Evolutionary conservation across 2,888 invertebrate species (phyloP), one percentile per base, ranked within the genome.

Genomic region (Pachydiplax longipennis): DNA sequence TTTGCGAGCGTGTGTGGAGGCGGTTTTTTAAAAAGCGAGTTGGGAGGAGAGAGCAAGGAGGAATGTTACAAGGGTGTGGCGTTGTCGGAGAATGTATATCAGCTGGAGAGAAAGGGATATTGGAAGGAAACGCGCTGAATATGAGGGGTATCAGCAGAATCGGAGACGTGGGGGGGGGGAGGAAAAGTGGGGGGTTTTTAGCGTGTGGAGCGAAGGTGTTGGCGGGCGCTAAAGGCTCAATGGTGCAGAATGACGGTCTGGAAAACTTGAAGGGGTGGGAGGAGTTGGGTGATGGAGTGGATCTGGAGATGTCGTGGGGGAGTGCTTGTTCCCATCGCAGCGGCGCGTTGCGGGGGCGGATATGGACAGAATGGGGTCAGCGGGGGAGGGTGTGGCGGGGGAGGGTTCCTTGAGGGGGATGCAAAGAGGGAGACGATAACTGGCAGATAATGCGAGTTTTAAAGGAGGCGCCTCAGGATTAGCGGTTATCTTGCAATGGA

Each of bases 321-420:
- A 35, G 81, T n/a, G 81, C 37, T 81, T 81, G 40, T 44, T 81
- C 81, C 40, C 81, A 44, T 44, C 81, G 81, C 31, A 25, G 35
- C 15, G 25, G 80, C 31, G n/a, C 18, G 31, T 22, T 18, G 31
- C 37, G 81, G 37, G 81, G 40, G 37, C 18, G 81, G 40, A 81
- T 81, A 81, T 13, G 81, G 81, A 81, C 40, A 44, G 81, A 81
- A 81, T 81, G 81, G 81, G 81, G 81, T 81, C 81, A 81, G 81
- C 22, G 81, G 81, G 0, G n/a, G 22, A 40, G 81, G 40, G 35
- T 80, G 80, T 31, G 80, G 12, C 15, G 5, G 22, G 3, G 44
- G n/a, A n/a, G 22, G 44, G 10, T 1, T 44, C 10, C 31, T 37
- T 4, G 31, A 15, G 37, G 81, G 4, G 81, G n/a, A 22, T 37